Percentiles rank a stretch among this genome's conserved stretches.
Evolutionary conservation across 2,888 invertebrate species (phyloP).

Genomic region (Zygaena filipendulae): DNA sequence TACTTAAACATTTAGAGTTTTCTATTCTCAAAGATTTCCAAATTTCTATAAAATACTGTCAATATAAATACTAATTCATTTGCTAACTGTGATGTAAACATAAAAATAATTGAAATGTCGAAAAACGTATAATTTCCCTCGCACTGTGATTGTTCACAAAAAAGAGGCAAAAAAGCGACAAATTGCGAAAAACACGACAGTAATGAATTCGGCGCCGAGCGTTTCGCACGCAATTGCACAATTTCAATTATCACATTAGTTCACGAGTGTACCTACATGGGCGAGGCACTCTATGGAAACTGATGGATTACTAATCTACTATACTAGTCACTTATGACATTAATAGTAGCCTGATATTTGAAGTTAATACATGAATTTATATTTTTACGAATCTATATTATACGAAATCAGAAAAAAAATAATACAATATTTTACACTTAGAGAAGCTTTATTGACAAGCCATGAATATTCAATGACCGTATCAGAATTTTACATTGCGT

Average conservation of each 20-base stretch:
- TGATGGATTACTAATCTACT: slow-evolving; percentile 20
- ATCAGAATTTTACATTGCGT: no score
- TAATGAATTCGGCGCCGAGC: slow-evolving; percentile 60
- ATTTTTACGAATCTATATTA: no score
- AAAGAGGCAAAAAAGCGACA: slow-evolving; percentile 30
- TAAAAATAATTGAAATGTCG: slow-evolving; percentile 52
- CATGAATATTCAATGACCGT: slow-evolving; percentile 26
- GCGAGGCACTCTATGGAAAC: slow-evolving; percentile 18
- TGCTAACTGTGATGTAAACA: slow-evolving; percentile 28
- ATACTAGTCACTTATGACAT: no score
- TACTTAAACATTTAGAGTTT: no score
- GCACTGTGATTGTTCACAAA: slow-evolving; percentile 33
- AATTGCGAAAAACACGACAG: slow-evolving; percentile 47
- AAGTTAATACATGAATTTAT: no score
- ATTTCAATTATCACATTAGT: slow-evolving; percentile 69
- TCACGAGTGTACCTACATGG: slow-evolving; percentile 32
- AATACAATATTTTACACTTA: no score
- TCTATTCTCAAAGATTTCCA: no score
- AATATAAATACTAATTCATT: slow-evolving; percentile 27
- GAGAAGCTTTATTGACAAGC: no score
- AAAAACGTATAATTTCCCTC: slow-evolving; percentile 41
- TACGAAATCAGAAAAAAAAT: no score
- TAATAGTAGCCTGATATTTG: no score
- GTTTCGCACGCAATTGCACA: slow-evolving; percentile 69
- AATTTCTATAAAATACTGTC: no score